Conservation (phyloP, 2,797 vertebrate genomes). For the Sebastes minor region DNA sequence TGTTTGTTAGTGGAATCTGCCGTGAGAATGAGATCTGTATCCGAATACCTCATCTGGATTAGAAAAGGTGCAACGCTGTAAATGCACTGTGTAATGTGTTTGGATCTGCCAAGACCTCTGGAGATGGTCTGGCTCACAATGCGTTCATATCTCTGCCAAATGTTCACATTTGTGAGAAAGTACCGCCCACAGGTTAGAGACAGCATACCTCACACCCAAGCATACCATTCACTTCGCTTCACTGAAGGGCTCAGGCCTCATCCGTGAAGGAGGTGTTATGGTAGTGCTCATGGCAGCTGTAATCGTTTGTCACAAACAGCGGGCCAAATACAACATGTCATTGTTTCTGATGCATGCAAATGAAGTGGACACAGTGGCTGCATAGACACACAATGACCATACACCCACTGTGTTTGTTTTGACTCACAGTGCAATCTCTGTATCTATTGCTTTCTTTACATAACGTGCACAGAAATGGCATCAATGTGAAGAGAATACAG, state of each 20-base stretch:
- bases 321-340: not conserved
- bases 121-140: not conserved
- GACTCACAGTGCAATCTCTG: not conserved
- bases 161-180: slow-evolving; percentile 30
- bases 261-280: not conserved
- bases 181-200: not conserved
- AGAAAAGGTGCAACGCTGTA: not conserved
- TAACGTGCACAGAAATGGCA: not conserved
- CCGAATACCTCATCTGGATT: not conserved
- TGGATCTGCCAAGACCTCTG: not conserved
- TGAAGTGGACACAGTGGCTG: not conserved
- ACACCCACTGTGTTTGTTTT: not conserved
- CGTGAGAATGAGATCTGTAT: not conserved
- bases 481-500: not conserved
- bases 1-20: not conserved
- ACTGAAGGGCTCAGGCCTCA: not conserved
- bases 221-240: not conserved
- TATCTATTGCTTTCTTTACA: not conserved
- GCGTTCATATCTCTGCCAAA: slow-evolving; percentile 6
- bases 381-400: not conserved
- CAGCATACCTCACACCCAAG: not conserved
- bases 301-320: not conserved
- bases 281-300: not conserved
- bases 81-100: slow-evolving; percentile 16
- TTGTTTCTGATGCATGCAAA: not conserved